Conservation (phyloP, 2,113 vertebrate genomes). For the Cryptotis parvus region DNA sequence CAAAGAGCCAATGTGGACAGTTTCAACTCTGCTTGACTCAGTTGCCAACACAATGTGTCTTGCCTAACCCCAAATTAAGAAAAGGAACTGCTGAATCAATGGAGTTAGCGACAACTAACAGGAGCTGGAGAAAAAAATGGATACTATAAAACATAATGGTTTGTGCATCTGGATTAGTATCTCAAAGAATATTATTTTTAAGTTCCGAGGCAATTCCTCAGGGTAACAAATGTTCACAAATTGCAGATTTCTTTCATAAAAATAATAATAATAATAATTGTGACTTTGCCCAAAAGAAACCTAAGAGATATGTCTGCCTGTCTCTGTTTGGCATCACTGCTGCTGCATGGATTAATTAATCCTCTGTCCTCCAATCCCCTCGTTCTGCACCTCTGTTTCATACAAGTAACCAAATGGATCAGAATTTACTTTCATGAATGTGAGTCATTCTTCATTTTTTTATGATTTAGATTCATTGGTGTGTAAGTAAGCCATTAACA, state of each 20-base stretch:
- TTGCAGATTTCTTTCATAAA: constrained; percentile 60
- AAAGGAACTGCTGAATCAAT: constrained; percentile 51
- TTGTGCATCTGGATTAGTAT: constrained; percentile 33
- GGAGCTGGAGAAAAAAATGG: constrained; percentile 7
- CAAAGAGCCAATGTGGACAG: constrained; percentile 39
- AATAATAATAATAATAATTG: constrained; percentile 75
- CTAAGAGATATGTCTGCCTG: constrained; percentile 75
- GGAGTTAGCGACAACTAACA: constrained; percentile 34
- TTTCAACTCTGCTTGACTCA: background rate
- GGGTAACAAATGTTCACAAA: constrained; percentile 63
- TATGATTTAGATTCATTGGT: constrained; percentile 80
- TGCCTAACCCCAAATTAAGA: constrained; percentile 26
- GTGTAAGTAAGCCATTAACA: constrained; percentile 84
- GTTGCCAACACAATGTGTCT: background rate
- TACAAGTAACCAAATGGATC: constrained; percentile 84
- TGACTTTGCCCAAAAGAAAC: constrained; percentile 75
- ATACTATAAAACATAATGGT: background rate
- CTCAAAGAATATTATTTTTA: constrained; percentile 62
- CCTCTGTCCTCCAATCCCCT: constrained; percentile 82
- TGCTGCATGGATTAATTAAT: constrained; percentile 86
- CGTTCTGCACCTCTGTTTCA: constrained; percentile 82
- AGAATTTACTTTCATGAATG: constrained; percentile 85
- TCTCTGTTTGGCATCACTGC: constrained; percentile 85
- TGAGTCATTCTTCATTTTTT: constrained; percentile 85
- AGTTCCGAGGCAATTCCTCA: constrained; percentile 32